Conservation (phyloP, 2,888 invertebrate genomes). For the Nesidiocoris tenuis region DNA sequence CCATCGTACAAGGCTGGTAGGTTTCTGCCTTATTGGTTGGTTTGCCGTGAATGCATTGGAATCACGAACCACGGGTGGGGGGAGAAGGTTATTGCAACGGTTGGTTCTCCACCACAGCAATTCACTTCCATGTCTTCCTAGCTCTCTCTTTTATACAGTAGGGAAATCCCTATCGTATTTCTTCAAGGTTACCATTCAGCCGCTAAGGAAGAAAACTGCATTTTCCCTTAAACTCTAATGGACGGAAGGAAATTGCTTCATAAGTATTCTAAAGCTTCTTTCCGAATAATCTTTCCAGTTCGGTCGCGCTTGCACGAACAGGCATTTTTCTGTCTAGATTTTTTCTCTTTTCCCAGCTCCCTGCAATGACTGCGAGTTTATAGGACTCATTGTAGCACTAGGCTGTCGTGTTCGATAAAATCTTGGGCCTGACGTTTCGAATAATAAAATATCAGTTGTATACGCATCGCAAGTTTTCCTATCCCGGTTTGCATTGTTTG, state of each 20-base stretch:
- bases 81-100: not conserved
- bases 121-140: not conserved
- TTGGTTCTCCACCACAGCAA: not conserved
- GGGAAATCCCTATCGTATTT: not conserved
- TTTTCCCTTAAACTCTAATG: slow-evolving; percentile 27
- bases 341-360: not conserved
- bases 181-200: not conserved
- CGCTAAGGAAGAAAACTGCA: slow-evolving; percentile 13
- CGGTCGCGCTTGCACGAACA: not conserved
- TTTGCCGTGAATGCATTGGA: not conserved
- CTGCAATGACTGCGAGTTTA: too few relatives aligned
- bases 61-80: not conserved
- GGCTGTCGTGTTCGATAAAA: too few relatives aligned
- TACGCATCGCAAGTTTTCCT: too few relatives aligned
- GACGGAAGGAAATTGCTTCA: slow-evolving; percentile 27
- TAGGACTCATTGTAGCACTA: too few relatives aligned
- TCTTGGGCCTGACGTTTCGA: too few relatives aligned
- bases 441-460: too few relatives aligned
- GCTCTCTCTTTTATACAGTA: too few relatives aligned
- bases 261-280: slow-evolving; percentile 21
- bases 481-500: too few relatives aligned
- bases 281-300: slow-evolving; percentile 5
- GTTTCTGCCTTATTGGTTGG: not conserved
- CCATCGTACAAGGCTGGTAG: not conserved
- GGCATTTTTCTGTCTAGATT: not conserved